These are phyloP conservation scores for Tachina lurida DNA, from an alignment of 2,888 invertebrate genomes.

Conservation along the genomic window DNA sequence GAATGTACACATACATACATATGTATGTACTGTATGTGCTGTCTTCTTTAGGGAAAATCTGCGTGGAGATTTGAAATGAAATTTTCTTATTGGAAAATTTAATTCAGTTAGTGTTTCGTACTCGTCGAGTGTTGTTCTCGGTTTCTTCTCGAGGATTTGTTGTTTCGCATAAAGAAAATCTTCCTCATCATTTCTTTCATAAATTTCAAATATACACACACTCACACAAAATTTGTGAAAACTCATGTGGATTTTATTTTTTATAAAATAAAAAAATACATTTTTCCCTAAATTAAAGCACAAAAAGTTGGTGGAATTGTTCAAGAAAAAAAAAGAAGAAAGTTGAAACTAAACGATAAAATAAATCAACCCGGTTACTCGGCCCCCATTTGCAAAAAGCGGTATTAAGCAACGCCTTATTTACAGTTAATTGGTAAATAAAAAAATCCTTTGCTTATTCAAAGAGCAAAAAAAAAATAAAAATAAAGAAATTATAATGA, in stretches of 20 bases:
- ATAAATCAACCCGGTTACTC: slow-evolving; percentile 20
- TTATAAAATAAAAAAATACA: slow-evolving; percentile 34
- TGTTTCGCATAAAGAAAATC: slow-evolving; percentile 74
- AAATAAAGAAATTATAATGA: slow-evolving; percentile 20
- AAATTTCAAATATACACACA: slow-evolving; percentile 38
- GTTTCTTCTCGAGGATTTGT: slow-evolving; percentile 81
- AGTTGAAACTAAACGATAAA: slow-evolving; percentile 40
- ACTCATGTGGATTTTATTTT: slow-evolving; percentile 31
- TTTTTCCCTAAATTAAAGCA: slow-evolving; percentile 51
- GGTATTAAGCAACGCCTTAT: slow-evolving; percentile 25
- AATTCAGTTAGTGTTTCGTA: slow-evolving; percentile 83
- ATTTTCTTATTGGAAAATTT: slow-evolving; percentile 69
- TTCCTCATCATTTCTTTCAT: slow-evolving; percentile 72
- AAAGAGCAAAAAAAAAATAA: slow-evolving; percentile 6
- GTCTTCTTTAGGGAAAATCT: slow-evolving; percentile 55
- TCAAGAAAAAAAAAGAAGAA: slow-evolving; percentile 25
- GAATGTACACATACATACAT: neutral
- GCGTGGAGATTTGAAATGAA: slow-evolving; percentile 68
- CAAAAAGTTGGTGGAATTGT: slow-evolving; percentile 48
- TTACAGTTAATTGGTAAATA: slow-evolving; percentile 38
- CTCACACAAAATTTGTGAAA: slow-evolving; percentile 41
- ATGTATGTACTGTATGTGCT: slow-evolving; percentile 6
- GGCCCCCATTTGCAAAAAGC: slow-evolving; percentile 51
- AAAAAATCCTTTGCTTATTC: neutral
- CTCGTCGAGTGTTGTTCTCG: slow-evolving; percentile 83